A percentile compares a stretch with the other conserved stretches of the same genome.
These are phyloP conservation scores for Rhabditoides inermis DNA, from an alignment of 2,888 invertebrate genomes.

Conservation along the genomic window DNA sequence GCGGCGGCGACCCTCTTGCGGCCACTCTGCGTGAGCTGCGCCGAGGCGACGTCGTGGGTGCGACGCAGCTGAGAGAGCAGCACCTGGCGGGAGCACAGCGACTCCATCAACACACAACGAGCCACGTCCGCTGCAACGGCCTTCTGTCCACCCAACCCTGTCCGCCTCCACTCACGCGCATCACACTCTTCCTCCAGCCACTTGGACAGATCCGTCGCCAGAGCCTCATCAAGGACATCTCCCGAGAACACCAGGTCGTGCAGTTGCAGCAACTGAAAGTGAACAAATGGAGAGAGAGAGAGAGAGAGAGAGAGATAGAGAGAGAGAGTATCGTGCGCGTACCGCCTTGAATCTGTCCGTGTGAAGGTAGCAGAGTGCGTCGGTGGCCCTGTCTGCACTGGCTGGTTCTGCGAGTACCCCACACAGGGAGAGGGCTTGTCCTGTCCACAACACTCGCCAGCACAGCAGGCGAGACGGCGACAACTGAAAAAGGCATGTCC, in stretches of 20 bases:
- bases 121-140: not conserved
- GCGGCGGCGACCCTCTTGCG: constrained; percentile 2
- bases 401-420: constrained; percentile 2
- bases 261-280: constrained; percentile 3
- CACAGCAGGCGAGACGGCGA: not conserved
- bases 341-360: constrained; percentile 2
- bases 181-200: no score
- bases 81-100: not conserved
- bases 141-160: constrained; percentile 2
- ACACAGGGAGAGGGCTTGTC: constrained; percentile 2
- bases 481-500: constrained; percentile 1
- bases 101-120: not conserved
- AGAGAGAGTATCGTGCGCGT: no score
- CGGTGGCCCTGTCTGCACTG: not conserved
- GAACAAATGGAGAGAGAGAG: no score
- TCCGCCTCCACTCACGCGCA: not conserved
- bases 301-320: no score
- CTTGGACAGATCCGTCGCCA: no score
- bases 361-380: constrained; percentile 1
- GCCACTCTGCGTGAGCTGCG: constrained; percentile 4
- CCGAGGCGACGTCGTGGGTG: constrained; percentile 6
- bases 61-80: not conserved
- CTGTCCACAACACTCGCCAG: constrained; percentile 4
- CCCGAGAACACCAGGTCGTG: not conserved
- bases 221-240: no score